Conservation (phyloP, 2,113 vertebrate genomes). For the Callithrix jacchus region DNA sequence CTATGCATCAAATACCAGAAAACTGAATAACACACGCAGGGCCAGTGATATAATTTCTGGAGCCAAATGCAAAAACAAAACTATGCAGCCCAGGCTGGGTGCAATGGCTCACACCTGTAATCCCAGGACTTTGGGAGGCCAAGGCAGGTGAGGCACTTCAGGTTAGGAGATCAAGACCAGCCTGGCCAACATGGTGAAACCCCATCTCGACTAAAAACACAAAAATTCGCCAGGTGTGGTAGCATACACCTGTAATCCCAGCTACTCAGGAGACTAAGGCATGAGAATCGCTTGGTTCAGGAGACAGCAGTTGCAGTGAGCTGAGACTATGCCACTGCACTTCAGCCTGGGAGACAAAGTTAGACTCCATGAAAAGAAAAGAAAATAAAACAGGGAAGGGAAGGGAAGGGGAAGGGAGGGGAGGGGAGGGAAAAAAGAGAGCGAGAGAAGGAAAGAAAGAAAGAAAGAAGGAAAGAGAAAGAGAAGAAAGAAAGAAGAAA, state of each 20-base stretch:
- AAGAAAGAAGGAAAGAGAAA: fast-evolving
- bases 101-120: neutral
- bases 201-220: no score
- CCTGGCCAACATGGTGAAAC: no score
- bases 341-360: neutral
- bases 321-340: neutral
- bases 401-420: fast-evolving
- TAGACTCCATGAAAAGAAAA: neutral
- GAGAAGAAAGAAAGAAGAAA: fast-evolving
- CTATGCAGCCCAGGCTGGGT: neutral
- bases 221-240: no score
- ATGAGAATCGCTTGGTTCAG: neutral
- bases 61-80: neutral
- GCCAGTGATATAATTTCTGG: neutral
- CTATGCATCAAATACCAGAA: neutral
- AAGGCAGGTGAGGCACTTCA: no score
- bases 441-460: no score
- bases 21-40: neutral
- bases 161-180: no score
- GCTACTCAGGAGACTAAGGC: no score
- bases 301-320: neutral
- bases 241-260: no score
- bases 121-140: neutral
- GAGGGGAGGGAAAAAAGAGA: fast-evolving
- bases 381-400: fast-evolving